Evolutionary conservation across 2,888 invertebrate species (phyloP).

Genomic region (Scaptomyza reducta): DNA sequence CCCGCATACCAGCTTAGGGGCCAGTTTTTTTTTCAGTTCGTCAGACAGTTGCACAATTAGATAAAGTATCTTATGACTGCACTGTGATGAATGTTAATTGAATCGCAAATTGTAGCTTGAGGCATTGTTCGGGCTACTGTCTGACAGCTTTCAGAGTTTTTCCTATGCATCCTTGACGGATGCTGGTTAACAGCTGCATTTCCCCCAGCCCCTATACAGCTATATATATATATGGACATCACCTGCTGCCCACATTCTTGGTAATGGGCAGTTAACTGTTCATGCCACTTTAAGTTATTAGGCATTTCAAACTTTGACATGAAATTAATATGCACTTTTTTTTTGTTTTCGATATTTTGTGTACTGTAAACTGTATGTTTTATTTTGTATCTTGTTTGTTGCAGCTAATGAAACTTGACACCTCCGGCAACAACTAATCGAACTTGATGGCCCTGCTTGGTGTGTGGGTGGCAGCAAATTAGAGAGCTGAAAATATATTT

Average conservation of each 20-base stretch:
- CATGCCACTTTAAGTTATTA: slow-evolving; percentile 45
- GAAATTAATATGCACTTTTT: slow-evolving; percentile 38
- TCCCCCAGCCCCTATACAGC: no score
- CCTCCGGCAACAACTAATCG: slow-evolving; percentile 36
- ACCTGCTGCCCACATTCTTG: slow-evolving; percentile 51
- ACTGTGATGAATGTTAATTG: slow-evolving; percentile 76
- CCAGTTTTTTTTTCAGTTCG: slow-evolving; percentile 30
- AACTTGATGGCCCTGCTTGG: slow-evolving; percentile 41
- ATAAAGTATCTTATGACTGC: slow-evolving; percentile 62
- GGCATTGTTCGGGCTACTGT: slow-evolving; percentile 46
- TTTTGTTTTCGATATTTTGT: background rate
- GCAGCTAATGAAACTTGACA: slow-evolving; percentile 71
- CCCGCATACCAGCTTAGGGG: slow-evolving; percentile 72
- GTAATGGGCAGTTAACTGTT: slow-evolving; percentile 2
- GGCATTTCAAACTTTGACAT: slow-evolving; percentile 39
- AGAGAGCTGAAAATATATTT: slow-evolving; percentile 39
- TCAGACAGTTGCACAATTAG: slow-evolving; percentile 65
- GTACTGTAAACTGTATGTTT: slow-evolving; percentile 7
- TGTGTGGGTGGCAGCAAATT: slow-evolving; percentile 54
- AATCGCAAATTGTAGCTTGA: slow-evolving; percentile 58
- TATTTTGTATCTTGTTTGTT: slow-evolving; percentile 46
- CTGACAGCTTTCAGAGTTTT: slow-evolving; percentile 29
- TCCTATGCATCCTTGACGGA: slow-evolving; percentile 63
- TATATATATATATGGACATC: slow-evolving; percentile 3
- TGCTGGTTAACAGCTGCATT: slow-evolving; percentile 36